Conservation (phyloP, 2,113 vertebrate species). For the Lasiurus borealis region DNA sequence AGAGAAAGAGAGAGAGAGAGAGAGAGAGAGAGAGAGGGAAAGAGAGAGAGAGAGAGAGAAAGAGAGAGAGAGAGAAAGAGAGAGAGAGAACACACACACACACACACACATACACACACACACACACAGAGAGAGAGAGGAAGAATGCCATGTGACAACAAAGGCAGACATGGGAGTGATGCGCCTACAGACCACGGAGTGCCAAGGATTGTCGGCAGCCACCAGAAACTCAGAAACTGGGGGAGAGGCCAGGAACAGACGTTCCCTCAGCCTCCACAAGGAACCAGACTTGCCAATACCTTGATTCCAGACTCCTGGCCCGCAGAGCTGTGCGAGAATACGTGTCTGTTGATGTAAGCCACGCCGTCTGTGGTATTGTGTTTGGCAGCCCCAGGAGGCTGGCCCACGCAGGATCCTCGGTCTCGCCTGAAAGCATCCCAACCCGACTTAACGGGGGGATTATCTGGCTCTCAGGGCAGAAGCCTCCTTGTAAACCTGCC, state of each 20-base stretch:
- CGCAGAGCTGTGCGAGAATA: neutral
- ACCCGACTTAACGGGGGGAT: neutral
- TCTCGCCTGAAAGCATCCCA: neutral
- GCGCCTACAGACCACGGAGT: neutral
- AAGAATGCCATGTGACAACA: neutral
- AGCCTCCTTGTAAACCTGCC: slow-evolving; percentile 32
- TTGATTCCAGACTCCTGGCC: neutral
- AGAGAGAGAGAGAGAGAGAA: no score
- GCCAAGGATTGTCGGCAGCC: neutral
- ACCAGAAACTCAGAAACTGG: neutral
- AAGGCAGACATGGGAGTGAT: neutral
- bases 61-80: no score
- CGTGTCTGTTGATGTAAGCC: neutral
- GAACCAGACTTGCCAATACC: neutral
- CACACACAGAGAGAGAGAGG: neutral
- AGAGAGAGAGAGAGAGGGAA: no score
- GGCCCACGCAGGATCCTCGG: neutral
- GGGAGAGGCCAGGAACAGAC: neutral
- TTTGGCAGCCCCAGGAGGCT: neutral
- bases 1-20: no score
- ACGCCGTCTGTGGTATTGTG: no score
- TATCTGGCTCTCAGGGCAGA: neutral
- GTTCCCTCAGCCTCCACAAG: neutral
- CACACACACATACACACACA: neutral
- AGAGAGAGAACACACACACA: neutral